phyloP scores from a whole-genome alignment of 2,113 vertebrate genomes.

The Mystacornis crossleyi region DNA sequence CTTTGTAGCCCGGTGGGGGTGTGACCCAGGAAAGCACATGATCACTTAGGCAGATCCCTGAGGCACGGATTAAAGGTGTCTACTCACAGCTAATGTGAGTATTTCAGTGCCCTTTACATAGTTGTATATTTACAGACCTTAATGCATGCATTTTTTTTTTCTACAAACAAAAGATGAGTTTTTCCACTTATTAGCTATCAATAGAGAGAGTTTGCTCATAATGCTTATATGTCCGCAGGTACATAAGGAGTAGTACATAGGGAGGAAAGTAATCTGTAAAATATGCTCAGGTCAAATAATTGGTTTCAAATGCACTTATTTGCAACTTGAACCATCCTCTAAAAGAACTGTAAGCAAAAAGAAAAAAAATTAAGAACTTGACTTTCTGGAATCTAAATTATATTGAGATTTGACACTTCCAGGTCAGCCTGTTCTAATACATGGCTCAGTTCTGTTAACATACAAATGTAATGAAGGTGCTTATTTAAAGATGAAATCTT shows the following conservation, averaged over 20 bases:
- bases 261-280: not conserved
- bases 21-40: not conserved
- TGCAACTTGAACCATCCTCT: not conserved
- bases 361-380: not conserved
- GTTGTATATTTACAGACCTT: not conserved
- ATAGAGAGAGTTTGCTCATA: not conserved
- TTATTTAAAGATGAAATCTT: not conserved
- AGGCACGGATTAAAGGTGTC: not conserved
- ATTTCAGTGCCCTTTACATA: not conserved
- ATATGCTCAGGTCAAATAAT: not conserved
- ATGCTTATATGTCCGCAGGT: not conserved
- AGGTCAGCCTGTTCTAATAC: not conserved
- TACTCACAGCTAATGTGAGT: not conserved
- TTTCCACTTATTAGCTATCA: not conserved
- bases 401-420: not conserved
- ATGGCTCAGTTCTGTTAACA: not conserved
- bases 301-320: not conserved
- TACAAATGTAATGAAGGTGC: not conserved
- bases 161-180: not conserved
- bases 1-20: not conserved
- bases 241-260: not conserved
- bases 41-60: not conserved
- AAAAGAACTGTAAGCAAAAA: not conserved
- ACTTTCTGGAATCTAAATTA: not conserved
- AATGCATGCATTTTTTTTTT: rapidly evolving